Base-by-base conservation (phyloP, 1,140 invertebrate genomes). In the Caenorhabditis briggsae region DNA sequence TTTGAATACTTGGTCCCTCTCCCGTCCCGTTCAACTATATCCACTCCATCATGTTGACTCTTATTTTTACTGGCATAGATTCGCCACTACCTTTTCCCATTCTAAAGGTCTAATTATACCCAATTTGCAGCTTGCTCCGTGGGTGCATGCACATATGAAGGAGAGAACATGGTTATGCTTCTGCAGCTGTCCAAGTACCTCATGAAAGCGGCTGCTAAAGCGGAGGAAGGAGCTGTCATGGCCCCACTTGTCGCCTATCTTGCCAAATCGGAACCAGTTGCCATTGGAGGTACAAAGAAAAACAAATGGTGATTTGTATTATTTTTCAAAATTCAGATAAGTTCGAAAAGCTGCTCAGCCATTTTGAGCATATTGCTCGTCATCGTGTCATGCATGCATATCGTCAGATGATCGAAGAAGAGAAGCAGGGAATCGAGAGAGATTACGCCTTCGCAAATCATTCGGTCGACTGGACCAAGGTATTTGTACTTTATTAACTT, bases 141-240 rank as follows among this genome's bases (percentile, higher is more conserved):
- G 1, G 96, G 96, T 46, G 95, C 95, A 82, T 96, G 95, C 92
- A 97, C 96, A 5, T 97, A 97, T 91, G 96, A 97, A 93, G 97
- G 96, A 8, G 96, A 97, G 93, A 97, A 97, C 91, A 97, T 96
- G 0, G 96, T 97, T 18, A 93, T 98, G 89, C 93, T 96, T 64
- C 93, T 98, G 11, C 96, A 97, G 93, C 96, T 91, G 59, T 78
- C 55, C 61, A 85, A 65, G 65, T 85, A 85, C 23, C 65, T 85
- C 2, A 85, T 85, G 84, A 86, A 64, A 65, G 85, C 85, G 5
- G 85, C 61, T 8, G 48, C 43, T 14, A 55, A 70, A 20, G 64
- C 85, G 2, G 53, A 64, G 43, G 7, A 82, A 61, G 85, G 85
- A 48, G 55, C 8, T 14, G 43, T 5, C 12, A 53, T 86, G 43